phyloP scores from a whole-genome alignment of 2,113 vertebrate genomes.

The Coreoperca whiteheadi region DNA sequence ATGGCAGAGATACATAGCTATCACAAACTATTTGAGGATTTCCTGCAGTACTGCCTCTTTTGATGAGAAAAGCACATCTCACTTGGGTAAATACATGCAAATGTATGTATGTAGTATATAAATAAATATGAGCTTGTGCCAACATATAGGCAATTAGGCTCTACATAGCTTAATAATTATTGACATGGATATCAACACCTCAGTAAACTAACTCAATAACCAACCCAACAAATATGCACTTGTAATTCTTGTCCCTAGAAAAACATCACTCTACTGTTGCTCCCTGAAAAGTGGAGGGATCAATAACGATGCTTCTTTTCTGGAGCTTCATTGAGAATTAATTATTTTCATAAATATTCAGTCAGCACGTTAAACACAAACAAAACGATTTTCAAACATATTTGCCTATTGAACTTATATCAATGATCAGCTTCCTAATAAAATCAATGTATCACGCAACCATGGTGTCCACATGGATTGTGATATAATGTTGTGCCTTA shows the following conservation, averaged over 20 bases:
- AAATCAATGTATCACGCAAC: too few relatives aligned
- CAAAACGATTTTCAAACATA: too few relatives aligned
- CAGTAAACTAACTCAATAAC: slow-evolving; percentile 1
- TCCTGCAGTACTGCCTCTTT: background rate
- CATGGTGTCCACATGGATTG: background rate
- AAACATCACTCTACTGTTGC: background rate
- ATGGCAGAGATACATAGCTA: background rate
- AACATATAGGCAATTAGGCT: background rate
- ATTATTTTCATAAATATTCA: too few relatives aligned
- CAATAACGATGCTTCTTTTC: too few relatives aligned
- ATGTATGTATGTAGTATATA: background rate
- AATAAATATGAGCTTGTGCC: slow-evolving; percentile 12
- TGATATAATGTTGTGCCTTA: background rate
- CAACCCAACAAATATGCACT: background rate
- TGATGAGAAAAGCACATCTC: background rate
- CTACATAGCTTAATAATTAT: background rate
- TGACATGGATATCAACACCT: background rate
- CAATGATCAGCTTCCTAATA: too few relatives aligned
- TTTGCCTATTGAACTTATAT: too few relatives aligned
- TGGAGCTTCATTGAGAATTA: too few relatives aligned
- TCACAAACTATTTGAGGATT: background rate
- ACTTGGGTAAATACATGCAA: background rate
- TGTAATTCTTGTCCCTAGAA: background rate
- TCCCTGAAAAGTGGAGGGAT: too few relatives aligned
- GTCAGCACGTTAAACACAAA: too few relatives aligned